Base-by-base conservation (phyloP, 2,113 vertebrate species). In the Cyphomyrus plagiostoma region DNA sequence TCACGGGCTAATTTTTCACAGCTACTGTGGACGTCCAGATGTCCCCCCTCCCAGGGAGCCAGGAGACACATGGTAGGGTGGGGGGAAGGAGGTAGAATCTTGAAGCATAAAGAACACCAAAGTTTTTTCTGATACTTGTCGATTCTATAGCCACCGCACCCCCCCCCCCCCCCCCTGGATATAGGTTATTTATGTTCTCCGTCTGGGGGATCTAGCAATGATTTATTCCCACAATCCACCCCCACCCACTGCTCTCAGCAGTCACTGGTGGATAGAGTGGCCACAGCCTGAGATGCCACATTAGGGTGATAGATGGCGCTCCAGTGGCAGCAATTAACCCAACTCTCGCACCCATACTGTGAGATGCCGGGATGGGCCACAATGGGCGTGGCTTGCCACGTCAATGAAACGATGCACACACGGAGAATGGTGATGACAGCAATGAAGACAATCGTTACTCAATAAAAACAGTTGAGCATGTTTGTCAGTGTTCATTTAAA, bases 271-370 rank as follows among this genome's bases (percentile, higher is more conserved):
- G 94, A 94, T 94, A 92, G 92, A 95, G 94, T 93, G 92, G 93
- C 93, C 92, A 26, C 77, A 90, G 91, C 89, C 89, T 89, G 86
- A 91, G 89, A 90, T 90, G 90, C 92, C 92, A 89, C 93, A 92
- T 92, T 92, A 91, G 87, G 88, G 92, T 95, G 95, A 96, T 94
- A 94, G 94, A 96, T 95, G 92, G 92, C 89, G 90, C 90, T 89
- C 90, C 91, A 92, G 91, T 90, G 89, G 91, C 92, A 92, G 93
- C 95, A 95, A 95, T 95, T 96, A 95, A 95, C 92, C 94, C 92
- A 89, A 42, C 62, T 23, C 19, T 50, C 77, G 66, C 84, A 86
- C 88, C 87, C 88, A 86, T 87, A 92, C 90, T 88, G 88, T 89
- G 30, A 21, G 42, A 91, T 66, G 83, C 86, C 9, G 9, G 48